Conservation (phyloP, 2,888 invertebrate species). For the Epiperipatus broadwayi region DNA sequence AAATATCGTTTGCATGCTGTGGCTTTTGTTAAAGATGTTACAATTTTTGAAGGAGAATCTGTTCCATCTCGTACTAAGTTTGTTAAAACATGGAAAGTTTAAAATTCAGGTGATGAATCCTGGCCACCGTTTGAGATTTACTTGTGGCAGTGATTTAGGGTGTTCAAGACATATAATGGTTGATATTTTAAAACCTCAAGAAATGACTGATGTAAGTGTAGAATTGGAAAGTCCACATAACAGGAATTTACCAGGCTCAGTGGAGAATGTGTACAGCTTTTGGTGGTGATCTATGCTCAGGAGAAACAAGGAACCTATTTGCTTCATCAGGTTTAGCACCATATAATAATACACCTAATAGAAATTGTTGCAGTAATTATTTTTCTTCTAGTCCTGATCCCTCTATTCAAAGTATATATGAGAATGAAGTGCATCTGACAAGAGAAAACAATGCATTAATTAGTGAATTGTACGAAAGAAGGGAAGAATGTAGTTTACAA, state of each 20-base stretch:
- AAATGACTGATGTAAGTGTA: conserved; percentile 52
- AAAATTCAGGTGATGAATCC: no score
- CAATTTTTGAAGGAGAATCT: conserved; percentile 54
- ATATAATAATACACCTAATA: no score
- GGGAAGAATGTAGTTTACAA: no score
- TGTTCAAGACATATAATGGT: conserved; percentile 39
- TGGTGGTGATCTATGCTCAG: no score
- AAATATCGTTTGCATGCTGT: conserved; percentile 47
- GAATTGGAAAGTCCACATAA: conserved; percentile 56
- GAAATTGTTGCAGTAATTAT: no score
- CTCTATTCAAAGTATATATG: no score
- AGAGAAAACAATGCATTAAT: no score
- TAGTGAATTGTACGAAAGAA: no score
- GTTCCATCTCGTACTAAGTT: conserved; percentile 53
- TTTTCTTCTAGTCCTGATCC: no score
- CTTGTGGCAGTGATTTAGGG: conserved; percentile 45
- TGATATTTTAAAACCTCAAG: conserved; percentile 51
- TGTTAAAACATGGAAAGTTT: conserved; percentile 67
- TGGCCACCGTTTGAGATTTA: conserved; percentile 50
- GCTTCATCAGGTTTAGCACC: no score
- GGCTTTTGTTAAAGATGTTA: conserved; percentile 51
- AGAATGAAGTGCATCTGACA: no score
- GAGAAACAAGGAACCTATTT: no score
- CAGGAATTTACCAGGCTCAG: conserved; percentile 61
- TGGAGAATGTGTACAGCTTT: conserved; percentile 78